Conservation (phyloP, 2,113 vertebrate species). For the Reinhardtius hippoglossoides region DNA sequence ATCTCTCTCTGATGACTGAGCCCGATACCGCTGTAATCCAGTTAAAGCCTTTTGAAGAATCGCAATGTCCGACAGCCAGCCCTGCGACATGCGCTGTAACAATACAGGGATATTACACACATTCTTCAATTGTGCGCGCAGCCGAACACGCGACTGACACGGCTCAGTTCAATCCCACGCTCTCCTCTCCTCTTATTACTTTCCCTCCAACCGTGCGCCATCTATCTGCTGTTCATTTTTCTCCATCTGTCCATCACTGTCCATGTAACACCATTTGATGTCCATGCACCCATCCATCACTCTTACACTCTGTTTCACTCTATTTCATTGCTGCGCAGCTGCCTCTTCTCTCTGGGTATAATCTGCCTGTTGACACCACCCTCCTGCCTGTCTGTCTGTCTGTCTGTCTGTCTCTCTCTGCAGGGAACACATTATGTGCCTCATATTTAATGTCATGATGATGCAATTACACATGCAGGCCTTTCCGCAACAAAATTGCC, state of each 20-base stretch:
- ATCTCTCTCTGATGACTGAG: slow-evolving; percentile 68
- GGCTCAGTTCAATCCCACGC: slow-evolving; percentile 23
- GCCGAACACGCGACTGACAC: slow-evolving; percentile 36
- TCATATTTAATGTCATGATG: slow-evolving; percentile 51
- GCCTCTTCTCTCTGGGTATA: slow-evolving; percentile 32
- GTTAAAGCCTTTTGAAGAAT: slow-evolving; percentile 79
- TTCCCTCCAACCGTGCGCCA: slow-evolving; percentile 30
- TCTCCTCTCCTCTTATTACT: slow-evolving; percentile 54
- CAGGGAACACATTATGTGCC: slow-evolving; percentile 17
- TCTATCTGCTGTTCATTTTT: slow-evolving; percentile 37
- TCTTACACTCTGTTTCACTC: slow-evolving; percentile 37
- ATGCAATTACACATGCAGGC: slow-evolving; percentile 42
- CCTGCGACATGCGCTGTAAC: slow-evolving; percentile 68
- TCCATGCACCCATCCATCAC: slow-evolving; percentile 50
- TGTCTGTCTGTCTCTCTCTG: slow-evolving; percentile 21
- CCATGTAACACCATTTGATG: slow-evolving; percentile 51
- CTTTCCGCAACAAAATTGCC: slow-evolving; percentile 21
- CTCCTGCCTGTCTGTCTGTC: slow-evolving; percentile 1
- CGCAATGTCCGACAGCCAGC: slow-evolving; percentile 68
- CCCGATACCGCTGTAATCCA: slow-evolving; percentile 71
- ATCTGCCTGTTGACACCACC: slow-evolving; percentile 49
- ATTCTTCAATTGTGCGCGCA: slow-evolving; percentile 64
- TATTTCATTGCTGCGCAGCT: slow-evolving; percentile 29
- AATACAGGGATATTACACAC: slow-evolving; percentile 80
- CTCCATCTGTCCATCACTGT: slow-evolving; percentile 64